Evolutionary conservation across 2,113 vertebrate genomes (phyloP), one percentile per base, ranked within the genome.

Genomic region (Platichthys stellatus): DNA sequence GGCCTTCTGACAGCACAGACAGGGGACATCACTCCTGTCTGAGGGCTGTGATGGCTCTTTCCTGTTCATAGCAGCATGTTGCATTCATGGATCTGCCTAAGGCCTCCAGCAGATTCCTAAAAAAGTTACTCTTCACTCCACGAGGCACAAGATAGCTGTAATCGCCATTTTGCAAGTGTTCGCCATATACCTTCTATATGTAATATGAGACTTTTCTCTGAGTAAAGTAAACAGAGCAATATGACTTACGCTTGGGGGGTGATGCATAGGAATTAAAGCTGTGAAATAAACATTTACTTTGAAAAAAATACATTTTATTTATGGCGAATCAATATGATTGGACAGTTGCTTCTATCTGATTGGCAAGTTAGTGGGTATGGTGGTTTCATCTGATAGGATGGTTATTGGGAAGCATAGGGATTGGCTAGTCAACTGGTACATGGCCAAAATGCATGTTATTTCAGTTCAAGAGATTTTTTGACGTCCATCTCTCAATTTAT

Each of bases 11-110:
- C 67, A 31, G 31, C 31, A 45, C 58, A 3, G 61, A 71, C 76
- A 66, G 54, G 67, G 79, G 83, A 72, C 43, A 40, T 76, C 58
- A 4, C 56, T 80, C 67, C 67, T 53, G 35, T 63, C 58, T 31
- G 12, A 0, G 23, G 51, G 40, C 23, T 77, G 69, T 28, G 24
- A 63, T 47, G 18, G 23, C 60, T 74, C 59, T 31, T 35, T 54
- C 60, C 43, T 64, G 51, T 21, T 54, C 20, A 54, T 1, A 54
- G 20, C 20, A 54, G 20, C 51, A n/a, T n/a, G 47, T 51, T 18
- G 47, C 17, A 9, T 51, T 18, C 17, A 51, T 18, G 15, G 47
- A 18, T 18, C 17, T 7, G 31, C 31, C 31, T 43, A 13, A 43
- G 12, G 40, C 31, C 31, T 7, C 31, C 31, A 31, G 31, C 31